phyloP scores from a whole-genome alignment of 1,140 invertebrate genomes.

The Metopolophium dirhodum region DNA sequence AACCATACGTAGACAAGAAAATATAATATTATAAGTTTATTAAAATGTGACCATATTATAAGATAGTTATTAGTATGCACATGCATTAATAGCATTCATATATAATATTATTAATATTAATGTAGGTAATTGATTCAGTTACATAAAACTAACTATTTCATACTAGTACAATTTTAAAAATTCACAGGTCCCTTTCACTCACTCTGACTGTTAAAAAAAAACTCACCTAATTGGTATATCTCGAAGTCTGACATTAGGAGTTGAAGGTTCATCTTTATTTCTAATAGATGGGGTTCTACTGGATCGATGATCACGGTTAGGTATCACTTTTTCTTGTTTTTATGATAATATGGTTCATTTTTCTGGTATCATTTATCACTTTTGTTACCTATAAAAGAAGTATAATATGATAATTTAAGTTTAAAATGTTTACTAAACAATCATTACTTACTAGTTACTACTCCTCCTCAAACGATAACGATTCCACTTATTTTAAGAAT shows the following conservation, averaged over 20 bases:
- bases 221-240: slow-evolving; percentile 70
- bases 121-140: no score
- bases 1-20: no score
- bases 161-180: no score
- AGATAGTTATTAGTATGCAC: no score
- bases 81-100: no score
- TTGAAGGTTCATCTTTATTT: slow-evolving; percentile 81
- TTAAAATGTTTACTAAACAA: neutral
- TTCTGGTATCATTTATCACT: slow-evolving; percentile 60
- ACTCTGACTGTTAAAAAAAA: neutral
- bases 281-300: slow-evolving; percentile 69
- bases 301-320: slow-evolving; percentile 60
- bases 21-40: no score
- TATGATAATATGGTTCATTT: slow-evolving; percentile 58
- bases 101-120: no score
- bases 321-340: slow-evolving; percentile 63
- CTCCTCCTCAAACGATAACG: slow-evolving; percentile 55
- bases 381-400: slow-evolving; percentile 37
- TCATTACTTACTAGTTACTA: slow-evolving; percentile 36
- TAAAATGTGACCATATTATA: no score
- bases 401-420: neutral
- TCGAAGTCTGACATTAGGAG: slow-evolving; percentile 74
- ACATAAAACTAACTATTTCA: no score
- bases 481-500: neutral
- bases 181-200: no score